phyloP scores from a whole-genome alignment of 2,888 invertebrate species.

The Brachyptera putata region DNA sequence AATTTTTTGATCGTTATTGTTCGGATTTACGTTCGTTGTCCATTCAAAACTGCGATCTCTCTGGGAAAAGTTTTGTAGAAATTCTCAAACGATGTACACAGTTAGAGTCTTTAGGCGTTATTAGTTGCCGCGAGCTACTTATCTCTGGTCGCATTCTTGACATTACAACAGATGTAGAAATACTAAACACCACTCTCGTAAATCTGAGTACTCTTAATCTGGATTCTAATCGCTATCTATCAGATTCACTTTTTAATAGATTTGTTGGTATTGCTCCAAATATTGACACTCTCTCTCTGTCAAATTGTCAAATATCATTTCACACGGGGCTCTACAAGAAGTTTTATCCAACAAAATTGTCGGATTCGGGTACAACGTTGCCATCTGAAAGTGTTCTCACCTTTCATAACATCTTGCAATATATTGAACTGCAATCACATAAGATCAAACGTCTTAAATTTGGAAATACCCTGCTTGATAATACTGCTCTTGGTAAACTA shows the following conservation, averaged over 20 bases:
- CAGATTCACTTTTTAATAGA: conserved; percentile 67
- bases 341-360: conserved; percentile 53
- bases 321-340: conserved; percentile 62
- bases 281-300: conserved; percentile 58
- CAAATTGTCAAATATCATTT: conserved; percentile 66
- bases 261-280: conserved; percentile 57
- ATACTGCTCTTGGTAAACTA: conserved; percentile 54
- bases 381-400: conserved; percentile 65
- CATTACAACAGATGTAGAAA: conserved; percentile 52
- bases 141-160: conserved; percentile 69
- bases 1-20: conserved; percentile 58
- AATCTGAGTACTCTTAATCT: conserved; percentile 58
- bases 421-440: conserved; percentile 51
- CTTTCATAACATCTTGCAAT: conserved; percentile 60
- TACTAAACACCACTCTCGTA: conserved; percentile 46
- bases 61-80: conserved; percentile 58
- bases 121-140: conserved; percentile 64
- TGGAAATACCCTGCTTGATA: conserved; percentile 64
- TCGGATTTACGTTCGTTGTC: conserved; percentile 52
- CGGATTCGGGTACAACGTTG: conserved; percentile 39
- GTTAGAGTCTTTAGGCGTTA: conserved; percentile 56
- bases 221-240: conserved; percentile 64
- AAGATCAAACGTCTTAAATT: conserved; percentile 59
- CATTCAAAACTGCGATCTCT: conserved; percentile 58
- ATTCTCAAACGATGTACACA: conserved; percentile 55